Percentiles rank a stretch among this genome's conserved stretches.
These are phyloP conservation scores for Platynereis dumerilii DNA, from an alignment of 2,888 invertebrate genomes.

Conservation along the genomic window DNA sequence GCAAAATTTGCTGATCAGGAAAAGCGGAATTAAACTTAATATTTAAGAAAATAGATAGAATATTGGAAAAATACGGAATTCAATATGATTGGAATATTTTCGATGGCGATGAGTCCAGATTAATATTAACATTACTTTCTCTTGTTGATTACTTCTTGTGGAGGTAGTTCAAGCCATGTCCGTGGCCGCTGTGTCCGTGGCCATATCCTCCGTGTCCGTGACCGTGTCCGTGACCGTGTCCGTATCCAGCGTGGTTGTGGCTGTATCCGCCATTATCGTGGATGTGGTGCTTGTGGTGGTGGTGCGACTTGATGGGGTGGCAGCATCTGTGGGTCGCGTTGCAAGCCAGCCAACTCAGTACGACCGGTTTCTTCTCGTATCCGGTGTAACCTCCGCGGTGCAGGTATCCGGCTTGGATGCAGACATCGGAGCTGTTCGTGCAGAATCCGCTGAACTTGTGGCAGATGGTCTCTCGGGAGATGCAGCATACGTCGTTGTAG, in stretches of 20 bases:
- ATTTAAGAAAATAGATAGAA: too few relatives aligned
- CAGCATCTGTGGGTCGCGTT: conserved; percentile 12
- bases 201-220: not conserved
- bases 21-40: too few relatives aligned
- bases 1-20: too few relatives aligned
- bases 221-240: not conserved
- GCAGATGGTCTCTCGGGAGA: conserved; percentile 12
- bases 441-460: conserved; percentile 14
- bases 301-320: conserved; percentile 5
- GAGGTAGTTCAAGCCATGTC: not conserved
- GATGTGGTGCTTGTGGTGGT: not conserved
- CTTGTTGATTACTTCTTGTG: too few relatives aligned
- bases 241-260: not conserved
- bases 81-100: too few relatives aligned
- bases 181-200: not conserved
- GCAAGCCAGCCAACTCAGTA: conserved; percentile 13
- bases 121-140: too few relatives aligned
- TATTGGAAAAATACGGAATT: too few relatives aligned
- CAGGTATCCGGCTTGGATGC: not conserved
- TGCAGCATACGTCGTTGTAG: conserved; percentile 16
- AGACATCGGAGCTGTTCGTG: conserved; percentile 7
- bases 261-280: not conserved
- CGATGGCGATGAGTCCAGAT: too few relatives aligned
- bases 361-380: not conserved
- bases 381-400: not conserved